Percentiles rank a stretch among this genome's conserved stretches.
Evolutionary conservation across 2,113 vertebrate genomes (phyloP).

Genomic region (Todiramphus chloris): DNA sequence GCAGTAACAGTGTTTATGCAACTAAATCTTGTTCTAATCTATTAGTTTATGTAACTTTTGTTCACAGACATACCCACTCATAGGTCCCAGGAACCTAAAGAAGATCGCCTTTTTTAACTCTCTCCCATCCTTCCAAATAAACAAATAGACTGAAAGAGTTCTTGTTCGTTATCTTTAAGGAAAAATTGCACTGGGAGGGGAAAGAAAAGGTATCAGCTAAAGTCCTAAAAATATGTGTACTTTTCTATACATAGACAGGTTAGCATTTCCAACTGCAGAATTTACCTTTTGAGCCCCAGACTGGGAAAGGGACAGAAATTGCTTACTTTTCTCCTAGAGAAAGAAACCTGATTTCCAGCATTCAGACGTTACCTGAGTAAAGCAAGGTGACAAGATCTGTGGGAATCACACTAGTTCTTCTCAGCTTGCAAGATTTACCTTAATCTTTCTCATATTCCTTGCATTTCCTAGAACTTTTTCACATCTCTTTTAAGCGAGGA

Average conservation of each 20-base stretch:
- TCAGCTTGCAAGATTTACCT: background rate
- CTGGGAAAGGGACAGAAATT: background rate
- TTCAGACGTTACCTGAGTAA: background rate
- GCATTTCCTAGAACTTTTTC: background rate
- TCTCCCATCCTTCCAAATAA: background rate
- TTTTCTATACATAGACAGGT: background rate
- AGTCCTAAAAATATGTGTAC: background rate
- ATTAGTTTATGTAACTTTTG: constrained; percentile 63
- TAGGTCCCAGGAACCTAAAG: background rate
- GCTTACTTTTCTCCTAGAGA: background rate
- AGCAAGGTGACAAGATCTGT: background rate
- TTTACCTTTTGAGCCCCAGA: background rate
- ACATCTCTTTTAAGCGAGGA: background rate
- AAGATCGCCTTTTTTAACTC: constrained; percentile 13
- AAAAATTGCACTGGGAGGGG: background rate
- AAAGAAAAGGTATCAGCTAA: background rate
- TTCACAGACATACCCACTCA: background rate
- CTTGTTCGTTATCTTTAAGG: background rate
- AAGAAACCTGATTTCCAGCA: background rate
- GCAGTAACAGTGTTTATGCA: constrained; percentile 56
- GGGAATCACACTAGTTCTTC: background rate
- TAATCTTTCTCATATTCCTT: background rate
- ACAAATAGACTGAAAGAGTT: background rate
- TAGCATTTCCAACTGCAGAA: background rate
- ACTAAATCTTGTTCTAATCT: constrained; percentile 65